Base-by-base conservation (phyloP, 1,140 invertebrate species). In the Yoshiicerus persimilis region DNA sequence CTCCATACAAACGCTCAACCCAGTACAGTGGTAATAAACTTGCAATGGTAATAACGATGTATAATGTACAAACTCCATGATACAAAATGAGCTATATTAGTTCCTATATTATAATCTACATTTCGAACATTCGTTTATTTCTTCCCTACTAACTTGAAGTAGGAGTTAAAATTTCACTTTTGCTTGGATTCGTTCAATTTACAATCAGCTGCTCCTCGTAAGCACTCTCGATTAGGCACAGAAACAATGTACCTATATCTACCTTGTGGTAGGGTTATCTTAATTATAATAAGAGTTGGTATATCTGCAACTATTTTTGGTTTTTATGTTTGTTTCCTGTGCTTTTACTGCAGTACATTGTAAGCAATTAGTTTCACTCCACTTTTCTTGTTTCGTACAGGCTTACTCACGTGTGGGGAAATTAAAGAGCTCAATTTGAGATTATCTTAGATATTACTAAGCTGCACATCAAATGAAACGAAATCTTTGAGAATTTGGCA, bases 181-280 rank as follows among this genome's bases (percentile, higher is more conserved):
- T 80, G 75, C 75, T 80, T 80, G 75, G 75, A 80, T 80, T 80
- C 75, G 30, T 38, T 80, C 75, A 80, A 38, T 80, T 80, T 80
- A 80, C 34, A 80, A 80, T 80, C 75, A 80, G 75, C 75, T 80
- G 75, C 75, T 80, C 62, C n/a, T 9, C 70, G 30, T 34, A 36
- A n/a, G 32, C 27, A 36, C 70, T 80, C 10, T 34, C 30, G 6
- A 34, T 77, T 80, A 36, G 11, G 13, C 9, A 70, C 16, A 9
- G 16, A 70, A 13, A n/a, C 23, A 66, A 2, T 66, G 23, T 77
- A 32, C 16, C 25, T 25, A 30, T 20, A 75, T 75, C 25, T 75
- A 0, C 1, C 1, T 20, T 20, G 16, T n/a, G 11, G 5, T 23
- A 56, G 47, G 34, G 38, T 23, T 39, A 34, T 41, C 10, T 39